Conservation (phyloP, 2,113 vertebrate species). For the Alces alces region DNA sequence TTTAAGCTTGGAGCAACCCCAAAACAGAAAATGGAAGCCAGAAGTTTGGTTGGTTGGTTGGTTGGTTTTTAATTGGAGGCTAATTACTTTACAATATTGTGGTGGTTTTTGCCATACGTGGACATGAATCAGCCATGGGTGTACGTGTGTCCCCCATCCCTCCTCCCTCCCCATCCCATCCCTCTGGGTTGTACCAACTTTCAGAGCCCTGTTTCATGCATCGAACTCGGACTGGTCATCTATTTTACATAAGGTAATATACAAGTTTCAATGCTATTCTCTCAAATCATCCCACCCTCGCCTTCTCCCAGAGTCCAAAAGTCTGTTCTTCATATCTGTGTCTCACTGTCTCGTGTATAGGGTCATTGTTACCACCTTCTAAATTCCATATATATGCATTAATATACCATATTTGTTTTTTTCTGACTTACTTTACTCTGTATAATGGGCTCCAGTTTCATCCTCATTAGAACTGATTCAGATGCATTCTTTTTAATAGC, state of each 20-base stretch:
- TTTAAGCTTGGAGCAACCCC: neutral
- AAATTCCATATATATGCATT: neutral
- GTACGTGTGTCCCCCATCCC: neutral
- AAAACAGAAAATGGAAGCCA: neutral
- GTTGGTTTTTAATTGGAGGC: neutral
- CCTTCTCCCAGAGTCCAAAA: neutral
- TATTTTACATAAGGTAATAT: neutral
- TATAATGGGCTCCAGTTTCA: neutral
- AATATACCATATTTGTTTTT: neutral
- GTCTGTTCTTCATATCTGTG: neutral
- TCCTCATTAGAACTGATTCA: neutral
- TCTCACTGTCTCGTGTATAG: neutral
- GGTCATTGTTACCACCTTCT: neutral
- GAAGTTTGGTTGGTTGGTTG: neutral
- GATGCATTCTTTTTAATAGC: neutral
- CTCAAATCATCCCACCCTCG: neutral
- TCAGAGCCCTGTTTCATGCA: neutral
- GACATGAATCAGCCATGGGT: neutral
- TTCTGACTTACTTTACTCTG: neutral
- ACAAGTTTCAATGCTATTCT: neutral
- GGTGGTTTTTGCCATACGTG: rapidly evolving
- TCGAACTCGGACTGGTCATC: neutral
- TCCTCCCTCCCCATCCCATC: neutral
- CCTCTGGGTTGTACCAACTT: neutral
- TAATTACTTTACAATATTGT: neutral